Percentiles rank a stretch among this genome's conserved stretches.
These are phyloP conservation scores for Heliconius congener DNA, from an alignment of 1,140 invertebrate species.

Conservation along the genomic window DNA sequence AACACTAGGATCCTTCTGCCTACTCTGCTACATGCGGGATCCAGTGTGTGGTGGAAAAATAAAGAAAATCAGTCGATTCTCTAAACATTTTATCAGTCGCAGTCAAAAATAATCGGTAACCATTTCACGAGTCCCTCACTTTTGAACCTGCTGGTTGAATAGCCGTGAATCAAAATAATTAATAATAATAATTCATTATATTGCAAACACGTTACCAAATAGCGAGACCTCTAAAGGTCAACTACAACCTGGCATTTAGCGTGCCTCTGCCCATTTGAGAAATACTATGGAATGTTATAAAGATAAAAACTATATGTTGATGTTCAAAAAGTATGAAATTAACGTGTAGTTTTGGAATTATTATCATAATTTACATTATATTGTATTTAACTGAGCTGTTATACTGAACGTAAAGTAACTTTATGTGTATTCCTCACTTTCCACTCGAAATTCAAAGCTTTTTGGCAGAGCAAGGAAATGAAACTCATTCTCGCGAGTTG, in stretches of 20 bases:
- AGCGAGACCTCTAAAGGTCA: constrained; percentile 28
- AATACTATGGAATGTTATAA: neutral
- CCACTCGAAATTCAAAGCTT: no score
- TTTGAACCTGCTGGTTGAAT: neutral
- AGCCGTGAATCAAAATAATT: neutral
- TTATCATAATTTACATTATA: neutral
- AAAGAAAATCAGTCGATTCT: no score
- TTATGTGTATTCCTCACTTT: no score
- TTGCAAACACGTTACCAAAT: constrained; percentile 22
- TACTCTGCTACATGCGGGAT: no score
- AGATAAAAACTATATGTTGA: neutral
- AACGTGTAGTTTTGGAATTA: neutral
- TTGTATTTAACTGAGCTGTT: neutral
- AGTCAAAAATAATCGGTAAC: neutral
- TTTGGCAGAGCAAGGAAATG: no score
- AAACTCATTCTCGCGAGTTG: no score
- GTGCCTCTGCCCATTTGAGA: neutral
- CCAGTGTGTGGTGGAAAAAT: no score
- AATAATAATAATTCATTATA: neutral
- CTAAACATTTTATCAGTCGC: neutral
- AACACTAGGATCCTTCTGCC: no score
- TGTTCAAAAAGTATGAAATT: neutral
- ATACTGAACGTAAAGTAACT: no score
- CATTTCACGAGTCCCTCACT: neutral
- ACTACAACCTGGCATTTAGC: constrained; percentile 25